Percentiles rank a stretch among this genome's conserved stretches.
phyloP scores from a whole-genome alignment of 1,140 invertebrate species.

The Sogatella furcifera region DNA sequence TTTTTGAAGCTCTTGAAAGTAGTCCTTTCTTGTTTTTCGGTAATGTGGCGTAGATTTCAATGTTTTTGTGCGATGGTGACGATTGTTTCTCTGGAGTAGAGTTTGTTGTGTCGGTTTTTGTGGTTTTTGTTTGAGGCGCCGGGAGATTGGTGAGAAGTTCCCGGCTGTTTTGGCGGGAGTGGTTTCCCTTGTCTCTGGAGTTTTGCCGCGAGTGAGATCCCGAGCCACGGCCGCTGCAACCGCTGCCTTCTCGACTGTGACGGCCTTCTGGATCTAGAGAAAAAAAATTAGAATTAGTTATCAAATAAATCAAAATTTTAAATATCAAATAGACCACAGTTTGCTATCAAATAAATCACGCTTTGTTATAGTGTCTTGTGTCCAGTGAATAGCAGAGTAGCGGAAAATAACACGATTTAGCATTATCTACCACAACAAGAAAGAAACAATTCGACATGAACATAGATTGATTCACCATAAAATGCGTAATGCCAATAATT shows the following conservation, averaged over 20 bases:
- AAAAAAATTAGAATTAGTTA: no score
- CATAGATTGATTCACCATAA: no score
- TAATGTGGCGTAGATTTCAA: constrained; percentile 83
- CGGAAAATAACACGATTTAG: no score
- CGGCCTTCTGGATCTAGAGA: constrained; percentile 43
- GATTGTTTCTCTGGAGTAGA: constrained; percentile 36
- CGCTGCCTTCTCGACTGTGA: constrained; percentile 64
- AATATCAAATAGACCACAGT: no score
- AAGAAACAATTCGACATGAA: no score
- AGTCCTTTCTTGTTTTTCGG: constrained; percentile 68
- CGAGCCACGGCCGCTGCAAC: constrained; percentile 40
- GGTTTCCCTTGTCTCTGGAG: constrained; percentile 47
- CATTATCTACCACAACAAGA: no score
- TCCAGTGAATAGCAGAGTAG: no score
- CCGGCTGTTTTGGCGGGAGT: constrained; percentile 50
- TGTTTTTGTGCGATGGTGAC: constrained; percentile 48
- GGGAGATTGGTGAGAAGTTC: constrained; percentile 39
- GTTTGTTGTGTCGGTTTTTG: constrained; percentile 7
- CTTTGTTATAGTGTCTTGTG: no score
- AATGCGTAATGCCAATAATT: no score
- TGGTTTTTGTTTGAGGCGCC: constrained; percentile 20
- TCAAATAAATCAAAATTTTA: no score
- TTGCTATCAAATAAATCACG: no score
- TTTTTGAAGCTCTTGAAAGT: constrained; percentile 24
- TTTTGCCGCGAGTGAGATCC: constrained; percentile 49